These are phyloP conservation scores for Danaus plexippus DNA, from an alignment of 1,140 invertebrate genomes.

Conservation along the genomic window DNA sequence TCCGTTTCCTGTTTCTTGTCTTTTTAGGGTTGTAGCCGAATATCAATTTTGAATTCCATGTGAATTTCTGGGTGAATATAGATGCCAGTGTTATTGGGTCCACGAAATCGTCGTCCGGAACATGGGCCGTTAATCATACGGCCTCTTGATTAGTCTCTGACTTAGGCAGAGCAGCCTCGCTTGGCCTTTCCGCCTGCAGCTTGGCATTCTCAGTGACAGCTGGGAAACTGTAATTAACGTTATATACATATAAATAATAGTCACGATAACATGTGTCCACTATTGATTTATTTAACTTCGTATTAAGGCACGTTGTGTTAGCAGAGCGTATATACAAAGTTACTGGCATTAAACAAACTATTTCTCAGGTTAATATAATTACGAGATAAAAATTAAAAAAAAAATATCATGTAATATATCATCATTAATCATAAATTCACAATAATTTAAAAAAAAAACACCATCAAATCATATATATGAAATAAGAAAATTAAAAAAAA, in stretches of 20 bases:
- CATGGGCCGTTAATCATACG: slow-evolving; percentile 35
- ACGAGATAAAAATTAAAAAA: no score
- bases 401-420: no score
- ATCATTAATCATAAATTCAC: no score
- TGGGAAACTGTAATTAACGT: slow-evolving; percentile 24
- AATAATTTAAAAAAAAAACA: not conserved
- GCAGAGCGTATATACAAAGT: no score
- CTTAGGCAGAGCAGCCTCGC: slow-evolving; percentile 28
- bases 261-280: no score
- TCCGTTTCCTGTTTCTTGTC: no score
- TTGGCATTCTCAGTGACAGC: slow-evolving; percentile 13
- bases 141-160: slow-evolving; percentile 28
- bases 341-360: no score
- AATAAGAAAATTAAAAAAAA: slow-evolving; percentile 6
- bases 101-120: slow-evolving; percentile 29
- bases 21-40: slow-evolving; percentile 14
- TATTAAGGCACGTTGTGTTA: no score
- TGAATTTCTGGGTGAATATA: slow-evolving; percentile 39
- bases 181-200: slow-evolving; percentile 6
- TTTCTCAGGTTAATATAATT: no score
- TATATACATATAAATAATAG: not conserved
- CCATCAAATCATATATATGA: not conserved
- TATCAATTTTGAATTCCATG: slow-evolving; percentile 28
- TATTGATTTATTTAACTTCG: no score
- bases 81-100: slow-evolving; percentile 35